A percentile compares a stretch with the other conserved stretches of the same genome.
These are phyloP conservation scores for Drosophila maculinotata DNA, from an alignment of 2,888 invertebrate genomes.

Conservation along the genomic window DNA sequence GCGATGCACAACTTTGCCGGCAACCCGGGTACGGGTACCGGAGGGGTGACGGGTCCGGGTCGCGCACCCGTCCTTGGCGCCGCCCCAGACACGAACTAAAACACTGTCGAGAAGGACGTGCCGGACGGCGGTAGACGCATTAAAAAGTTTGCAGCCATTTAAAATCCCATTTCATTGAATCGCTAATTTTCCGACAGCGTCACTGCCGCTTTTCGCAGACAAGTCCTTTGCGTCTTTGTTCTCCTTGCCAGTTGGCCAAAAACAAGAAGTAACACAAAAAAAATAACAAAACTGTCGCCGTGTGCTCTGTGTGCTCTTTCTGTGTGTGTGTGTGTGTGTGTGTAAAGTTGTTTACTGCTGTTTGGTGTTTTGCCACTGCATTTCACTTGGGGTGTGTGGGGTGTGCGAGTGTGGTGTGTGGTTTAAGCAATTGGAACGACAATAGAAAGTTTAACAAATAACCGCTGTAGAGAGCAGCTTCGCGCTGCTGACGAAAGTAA, in stretches of 20 bases:
- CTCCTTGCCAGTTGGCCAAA: conserved; percentile 38
- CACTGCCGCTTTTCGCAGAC: no score
- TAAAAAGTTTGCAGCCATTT: conserved; percentile 82
- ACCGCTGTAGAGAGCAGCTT: conserved; percentile 10
- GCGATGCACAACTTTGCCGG: conserved; percentile 65
- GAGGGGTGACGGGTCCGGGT: conserved; percentile 23
- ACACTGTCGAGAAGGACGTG: conserved; percentile 43
- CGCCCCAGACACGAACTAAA: conserved; percentile 53
- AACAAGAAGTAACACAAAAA: conserved; percentile 29
- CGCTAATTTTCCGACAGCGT: conserved; percentile 80
- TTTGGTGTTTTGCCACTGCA: conserved; percentile 7
- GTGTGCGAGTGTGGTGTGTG: background rate
- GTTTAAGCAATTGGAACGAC: conserved; percentile 1
- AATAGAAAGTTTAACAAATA: conserved; percentile 26
- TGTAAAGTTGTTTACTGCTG: conserved; percentile 22
- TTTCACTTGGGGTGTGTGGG: conserved; percentile 11
- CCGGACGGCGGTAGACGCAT: conserved; percentile 63
- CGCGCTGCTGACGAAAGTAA: background rate
- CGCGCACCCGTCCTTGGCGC: conserved; percentile 37
- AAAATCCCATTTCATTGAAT: conserved; percentile 83
- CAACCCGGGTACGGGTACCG: conserved; percentile 8
- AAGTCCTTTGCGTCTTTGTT: conserved; percentile 39
- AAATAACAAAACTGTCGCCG: conserved; percentile 27
- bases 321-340: conserved; percentile 13
- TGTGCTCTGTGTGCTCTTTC: conserved; percentile 6